A percentile compares a stretch with the other conserved stretches of the same genome.
These are phyloP conservation scores for Holacanthus passer DNA, from an alignment of 2,113 vertebrate species.

Conservation along the genomic window DNA sequence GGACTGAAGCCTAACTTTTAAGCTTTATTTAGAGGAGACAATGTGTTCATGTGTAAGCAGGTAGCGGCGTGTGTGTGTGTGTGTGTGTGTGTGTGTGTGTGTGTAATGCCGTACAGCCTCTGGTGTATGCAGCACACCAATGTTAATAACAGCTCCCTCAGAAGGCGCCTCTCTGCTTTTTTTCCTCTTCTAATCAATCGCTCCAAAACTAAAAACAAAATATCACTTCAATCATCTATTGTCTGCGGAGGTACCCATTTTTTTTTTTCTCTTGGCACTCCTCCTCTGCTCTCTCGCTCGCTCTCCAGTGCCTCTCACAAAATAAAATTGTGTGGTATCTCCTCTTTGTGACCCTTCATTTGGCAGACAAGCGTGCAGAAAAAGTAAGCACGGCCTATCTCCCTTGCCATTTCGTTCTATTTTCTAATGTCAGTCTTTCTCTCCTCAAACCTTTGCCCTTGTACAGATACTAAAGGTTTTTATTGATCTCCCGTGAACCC, in stretches of 20 bases:
- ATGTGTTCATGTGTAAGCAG: neutral
- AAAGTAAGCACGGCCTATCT: too few species aligned
- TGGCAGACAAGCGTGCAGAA: constrained; percentile 50
- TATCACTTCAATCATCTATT: constrained; percentile 13
- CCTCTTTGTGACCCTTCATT: constrained; percentile 50
- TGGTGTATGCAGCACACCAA: constrained; percentile 23
- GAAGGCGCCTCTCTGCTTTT: neutral
- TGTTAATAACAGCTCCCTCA: constrained; percentile 39
- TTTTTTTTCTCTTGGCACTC: neutral
- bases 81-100: neutral
- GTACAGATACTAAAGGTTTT: constrained; percentile 64
- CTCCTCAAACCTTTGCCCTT: constrained; percentile 47
- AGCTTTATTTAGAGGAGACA: constrained; percentile 1
- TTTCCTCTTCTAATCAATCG: constrained; percentile 33
- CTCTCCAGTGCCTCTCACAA: constrained; percentile 26
- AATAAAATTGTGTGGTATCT: constrained; percentile 25
- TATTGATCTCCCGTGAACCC: constrained; percentile 71
- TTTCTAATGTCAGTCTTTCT: constrained; percentile 49
- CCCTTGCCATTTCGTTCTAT: constrained; percentile 48
- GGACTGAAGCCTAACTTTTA: neutral
- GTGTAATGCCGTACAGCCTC: neutral
- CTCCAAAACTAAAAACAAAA: constrained; percentile 4
- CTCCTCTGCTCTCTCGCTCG: constrained; percentile 10
- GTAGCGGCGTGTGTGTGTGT: neutral
- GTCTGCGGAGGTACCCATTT: neutral